These are phyloP conservation scores for Drosophila picticornis DNA, from an alignment of 2,888 invertebrate genomes.

Conservation along the genomic window DNA sequence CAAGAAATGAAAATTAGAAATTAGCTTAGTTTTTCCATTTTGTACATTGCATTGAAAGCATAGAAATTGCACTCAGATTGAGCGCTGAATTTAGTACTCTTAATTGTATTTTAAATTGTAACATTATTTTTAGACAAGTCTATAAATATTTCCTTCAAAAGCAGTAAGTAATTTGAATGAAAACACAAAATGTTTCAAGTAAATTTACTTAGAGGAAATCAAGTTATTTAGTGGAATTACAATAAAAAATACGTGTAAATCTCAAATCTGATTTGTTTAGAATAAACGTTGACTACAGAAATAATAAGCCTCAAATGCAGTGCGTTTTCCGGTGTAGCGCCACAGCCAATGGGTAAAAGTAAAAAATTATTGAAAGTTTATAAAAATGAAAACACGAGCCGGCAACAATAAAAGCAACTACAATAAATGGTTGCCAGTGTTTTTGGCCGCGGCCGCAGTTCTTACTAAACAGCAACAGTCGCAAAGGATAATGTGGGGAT, in stretches of 20 bases:
- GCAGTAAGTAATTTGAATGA: background rate
- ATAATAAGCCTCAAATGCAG: conserved; percentile 12
- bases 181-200: background rate
- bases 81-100: background rate
- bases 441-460: conserved; percentile 59
- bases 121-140: background rate
- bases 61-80: background rate
- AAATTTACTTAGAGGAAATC: background rate
- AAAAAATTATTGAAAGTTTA: conserved; percentile 77
- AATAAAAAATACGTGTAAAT: background rate
- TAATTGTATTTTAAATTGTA: background rate
- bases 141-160: background rate
- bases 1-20: background rate
- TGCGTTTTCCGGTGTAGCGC: conserved; percentile 27
- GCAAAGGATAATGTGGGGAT: conserved; percentile 5
- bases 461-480: conserved; percentile 58
- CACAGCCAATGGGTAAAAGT: conserved; percentile 52
- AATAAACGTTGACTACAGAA: background rate
- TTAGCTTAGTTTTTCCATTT: background rate
- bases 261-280: background rate
- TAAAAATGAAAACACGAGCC: conserved; percentile 55
- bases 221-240: background rate
- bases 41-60: background rate
- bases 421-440: conserved; percentile 68
- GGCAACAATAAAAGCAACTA: conserved; percentile 43